Evolutionary conservation across 2,113 vertebrate species (phyloP).

Genomic region (Cavia aperea): DNA sequence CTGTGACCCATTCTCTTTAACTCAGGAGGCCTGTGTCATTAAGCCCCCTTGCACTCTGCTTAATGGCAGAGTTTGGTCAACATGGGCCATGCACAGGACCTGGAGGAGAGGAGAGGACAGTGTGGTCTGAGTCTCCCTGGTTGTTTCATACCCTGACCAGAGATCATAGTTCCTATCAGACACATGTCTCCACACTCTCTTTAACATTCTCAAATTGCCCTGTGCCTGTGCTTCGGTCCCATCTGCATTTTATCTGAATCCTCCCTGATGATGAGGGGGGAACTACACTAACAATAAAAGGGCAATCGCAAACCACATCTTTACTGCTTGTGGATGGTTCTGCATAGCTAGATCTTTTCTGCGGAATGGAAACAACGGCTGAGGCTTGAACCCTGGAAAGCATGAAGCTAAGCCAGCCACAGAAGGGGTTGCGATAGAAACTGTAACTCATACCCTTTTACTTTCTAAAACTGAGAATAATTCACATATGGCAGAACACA

Average conservation of each 20-base stretch:
- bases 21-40: too few relatives aligned
- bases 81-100: background rate
- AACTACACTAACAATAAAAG: too few relatives aligned
- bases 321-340: accelerated
- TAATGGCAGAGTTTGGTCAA: background rate
- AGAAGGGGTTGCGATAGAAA: accelerated
- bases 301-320: background rate
- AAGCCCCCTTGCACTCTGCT: background rate
- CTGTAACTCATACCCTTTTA: background rate
- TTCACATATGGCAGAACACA: background rate
- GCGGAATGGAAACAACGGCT: background rate
- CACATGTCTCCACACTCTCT: too few relatives aligned
- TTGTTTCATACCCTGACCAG: background rate
- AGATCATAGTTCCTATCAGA: background rate
- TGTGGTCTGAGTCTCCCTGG: background rate
- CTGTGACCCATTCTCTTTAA: background rate
- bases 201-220: background rate
- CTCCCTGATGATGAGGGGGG: background rate
- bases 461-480: background rate
- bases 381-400: too few relatives aligned
- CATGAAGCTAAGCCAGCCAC: background rate
- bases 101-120: background rate
- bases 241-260: background rate
- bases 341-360: background rate
- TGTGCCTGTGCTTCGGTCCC: accelerated